Evolutionary conservation across 2,888 invertebrate species (phyloP), one percentile per base, ranked within the genome.

Genomic region (Abrostola triplasia): DNA sequence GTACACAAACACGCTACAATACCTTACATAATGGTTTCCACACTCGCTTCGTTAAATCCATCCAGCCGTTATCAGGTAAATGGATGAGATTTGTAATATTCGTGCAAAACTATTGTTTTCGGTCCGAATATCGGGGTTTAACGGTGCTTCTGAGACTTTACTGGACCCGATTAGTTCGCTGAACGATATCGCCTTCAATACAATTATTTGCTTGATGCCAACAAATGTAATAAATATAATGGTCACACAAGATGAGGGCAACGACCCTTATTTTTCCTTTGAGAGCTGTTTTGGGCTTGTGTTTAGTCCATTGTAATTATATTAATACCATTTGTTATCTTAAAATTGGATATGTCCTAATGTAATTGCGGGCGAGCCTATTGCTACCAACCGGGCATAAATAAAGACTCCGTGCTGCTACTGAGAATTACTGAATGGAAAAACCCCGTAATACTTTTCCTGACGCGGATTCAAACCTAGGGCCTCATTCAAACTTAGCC

Each of bases 91-190:
- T 75, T 67, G 67, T 67, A 73, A 69, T 61, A 62, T 70, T 52
- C 70, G 64, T 70, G 57, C 61, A 47, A 24, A 70, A 72, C 73
- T 72, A 78, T 79, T 79, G 79, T 81, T 65, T 72, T 74, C 68
- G 67, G 65, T 50, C 1, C 24, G 55, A 70, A 73, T 77, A 67
- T 73, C 54, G 56, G 56, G 68, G 70, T 51, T 66, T 59, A 76
- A 79, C 69, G 67, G 58, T 54, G 61, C 82, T 71, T 65, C n/a
- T 7, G 81, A 81, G 80, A 80, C 72, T 81, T 75, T 71, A 66
- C 65, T 42, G 48, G 62, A 53, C 61, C 44, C 36, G 49, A 59
- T 67, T 64, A 58, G 51, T 80, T 52, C 56, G 53, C 70, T 72
- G 73, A 67, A 74, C 71, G 70, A 68, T 65, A 35, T 8, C 56